These are phyloP conservation scores for Hormaphis cornu DNA, from an alignment of 1,140 invertebrate genomes.

Conservation along the genomic window DNA sequence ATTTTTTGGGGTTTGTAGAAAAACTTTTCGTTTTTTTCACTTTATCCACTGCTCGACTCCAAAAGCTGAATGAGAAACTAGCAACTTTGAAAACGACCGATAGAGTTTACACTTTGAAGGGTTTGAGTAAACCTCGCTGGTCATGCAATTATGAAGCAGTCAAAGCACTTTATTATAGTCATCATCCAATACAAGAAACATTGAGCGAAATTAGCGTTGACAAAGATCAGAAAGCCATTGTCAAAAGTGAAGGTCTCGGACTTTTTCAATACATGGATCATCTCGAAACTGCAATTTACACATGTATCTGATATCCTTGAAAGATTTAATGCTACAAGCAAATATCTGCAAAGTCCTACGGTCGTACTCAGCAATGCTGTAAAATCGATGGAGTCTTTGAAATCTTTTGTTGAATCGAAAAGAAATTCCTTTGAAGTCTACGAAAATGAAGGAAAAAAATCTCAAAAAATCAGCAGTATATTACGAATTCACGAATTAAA, in stretches of 20 bases:
- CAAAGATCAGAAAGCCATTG: not conserved
- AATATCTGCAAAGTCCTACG: not conserved
- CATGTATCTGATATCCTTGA: not conserved
- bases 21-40: conserved; percentile 36
- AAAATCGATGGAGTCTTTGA: too few species aligned
- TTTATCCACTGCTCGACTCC: conserved; percentile 34
- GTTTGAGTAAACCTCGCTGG: too few species aligned
- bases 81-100: too few species aligned
- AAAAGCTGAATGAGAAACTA: too few species aligned
- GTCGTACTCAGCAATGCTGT: too few species aligned
- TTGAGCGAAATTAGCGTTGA: not conserved
- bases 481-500: too few species aligned
- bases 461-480: too few species aligned
- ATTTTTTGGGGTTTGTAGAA: conserved; percentile 37
- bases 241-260: not conserved
- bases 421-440: too few species aligned
- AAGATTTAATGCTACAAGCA: not conserved
- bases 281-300: not conserved
- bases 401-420: too few species aligned
- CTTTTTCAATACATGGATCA: not conserved
- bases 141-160: not conserved
- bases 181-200: not conserved
- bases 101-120: too few species aligned
- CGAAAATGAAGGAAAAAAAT: too few species aligned
- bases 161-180: not conserved